Percentiles rank a stretch among this genome's conserved stretches.
phyloP scores from a whole-genome alignment of 2,113 vertebrate genomes.

The Myotis davidii region DNA sequence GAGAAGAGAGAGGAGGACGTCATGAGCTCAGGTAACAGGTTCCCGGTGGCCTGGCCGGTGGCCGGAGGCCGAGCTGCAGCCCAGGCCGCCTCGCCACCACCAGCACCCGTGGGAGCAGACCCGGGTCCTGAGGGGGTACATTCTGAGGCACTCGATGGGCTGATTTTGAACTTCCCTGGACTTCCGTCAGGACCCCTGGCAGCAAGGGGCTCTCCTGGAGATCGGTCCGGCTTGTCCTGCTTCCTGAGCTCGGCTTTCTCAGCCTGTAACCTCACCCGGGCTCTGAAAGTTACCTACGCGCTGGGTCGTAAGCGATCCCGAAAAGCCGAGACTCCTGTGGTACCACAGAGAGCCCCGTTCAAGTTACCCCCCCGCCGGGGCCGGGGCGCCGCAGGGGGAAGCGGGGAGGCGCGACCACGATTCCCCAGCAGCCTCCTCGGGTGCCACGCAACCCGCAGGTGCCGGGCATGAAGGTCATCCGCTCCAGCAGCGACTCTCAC shows the following conservation, averaged over 20 bases:
- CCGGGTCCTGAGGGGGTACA: neutral
- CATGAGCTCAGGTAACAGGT: conserved; percentile 60
- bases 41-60: neutral
- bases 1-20: neutral
- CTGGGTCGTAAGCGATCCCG: conserved; percentile 71
- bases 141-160: neutral
- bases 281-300: conserved; percentile 61
- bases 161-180: neutral
- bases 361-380: conserved; percentile 40
- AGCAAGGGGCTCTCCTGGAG: neutral
- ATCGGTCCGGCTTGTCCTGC: neutral
- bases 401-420: neutral
- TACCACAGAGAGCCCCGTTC: conserved; percentile 54
- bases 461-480: neutral
- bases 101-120: neutral
- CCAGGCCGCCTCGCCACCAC: too few species aligned
- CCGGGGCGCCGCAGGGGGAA: neutral
- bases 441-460: neutral
- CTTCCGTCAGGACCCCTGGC: neutral
- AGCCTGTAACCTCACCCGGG: conserved; percentile 75
- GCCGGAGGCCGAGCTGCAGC: too few species aligned
- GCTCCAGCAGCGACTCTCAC: neutral
- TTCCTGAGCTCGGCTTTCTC: conserved; percentile 66
- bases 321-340: conserved; percentile 52
- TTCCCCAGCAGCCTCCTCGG: neutral